phyloP scores from a whole-genome alignment of 2,888 invertebrate species.

The Drosophila cracens region DNA sequence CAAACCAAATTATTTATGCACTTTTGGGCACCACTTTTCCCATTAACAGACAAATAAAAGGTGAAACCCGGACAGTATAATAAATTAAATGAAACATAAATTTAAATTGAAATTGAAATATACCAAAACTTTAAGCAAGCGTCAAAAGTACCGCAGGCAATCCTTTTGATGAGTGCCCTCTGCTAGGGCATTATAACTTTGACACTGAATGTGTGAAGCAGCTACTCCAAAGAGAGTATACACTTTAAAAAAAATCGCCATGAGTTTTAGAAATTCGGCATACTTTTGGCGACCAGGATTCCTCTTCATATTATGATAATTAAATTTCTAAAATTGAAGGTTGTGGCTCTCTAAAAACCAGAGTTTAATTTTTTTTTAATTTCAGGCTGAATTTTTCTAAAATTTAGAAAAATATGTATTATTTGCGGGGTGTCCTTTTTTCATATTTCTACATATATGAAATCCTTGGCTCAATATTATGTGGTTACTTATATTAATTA shows the following conservation, averaged over 20 bases:
- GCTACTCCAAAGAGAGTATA: not conserved
- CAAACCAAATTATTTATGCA: conserved; percentile 77
- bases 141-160: conserved; percentile 47
- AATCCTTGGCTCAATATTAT: too few species aligned
- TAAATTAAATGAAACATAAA: conserved; percentile 73
- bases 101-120: conserved; percentile 69
- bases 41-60: conserved; percentile 49
- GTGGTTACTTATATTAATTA: too few species aligned
- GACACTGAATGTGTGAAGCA: not conserved
- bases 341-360: not conserved
- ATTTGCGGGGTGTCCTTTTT: not conserved
- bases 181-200: not conserved
- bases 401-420: accelerated
- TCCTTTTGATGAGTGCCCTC: conserved; percentile 17
- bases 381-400: not conserved
- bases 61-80: conserved; percentile 34
- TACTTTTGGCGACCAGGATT: not conserved
- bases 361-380: not conserved
- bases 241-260: not conserved
- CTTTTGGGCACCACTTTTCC: conserved; percentile 70
- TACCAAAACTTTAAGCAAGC: conserved; percentile 44
- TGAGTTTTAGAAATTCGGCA: not conserved
- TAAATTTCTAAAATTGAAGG: not conserved
- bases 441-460: accelerated
- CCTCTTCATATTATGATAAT: not conserved